Conservation (phyloP, 2,797 vertebrate species). For the Tiaroga cobitis region DNA sequence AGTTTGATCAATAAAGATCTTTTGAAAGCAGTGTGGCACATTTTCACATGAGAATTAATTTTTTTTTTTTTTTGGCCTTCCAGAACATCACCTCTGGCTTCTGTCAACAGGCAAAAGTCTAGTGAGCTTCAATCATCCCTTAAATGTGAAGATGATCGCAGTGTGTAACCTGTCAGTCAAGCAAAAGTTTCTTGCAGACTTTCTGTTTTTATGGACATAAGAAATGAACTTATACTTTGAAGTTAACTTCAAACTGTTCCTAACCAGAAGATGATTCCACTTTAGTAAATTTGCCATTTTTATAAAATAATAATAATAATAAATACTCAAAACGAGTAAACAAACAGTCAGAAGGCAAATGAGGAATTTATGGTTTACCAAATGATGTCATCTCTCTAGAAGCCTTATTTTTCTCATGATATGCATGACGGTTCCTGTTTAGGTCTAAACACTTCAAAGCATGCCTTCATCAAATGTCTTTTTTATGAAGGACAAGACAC, state of each 20-base stretch:
- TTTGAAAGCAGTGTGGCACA: neutral
- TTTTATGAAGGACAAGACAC: conserved; percentile 13
- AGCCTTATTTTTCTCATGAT: neutral
- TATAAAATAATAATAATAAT: neutral
- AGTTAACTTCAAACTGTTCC: neutral
- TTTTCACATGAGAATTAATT: neutral
- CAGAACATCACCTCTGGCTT: neutral
- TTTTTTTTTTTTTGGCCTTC: neutral
- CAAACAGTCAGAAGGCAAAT: neutral
- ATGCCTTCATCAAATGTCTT: neutral
- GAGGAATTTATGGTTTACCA: conserved; percentile 3
- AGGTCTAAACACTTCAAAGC: neutral
- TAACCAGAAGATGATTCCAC: neutral
- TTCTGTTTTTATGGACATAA: neutral
- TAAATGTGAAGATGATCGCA: neutral
- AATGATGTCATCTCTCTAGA: neutral
- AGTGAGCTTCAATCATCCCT: neutral
- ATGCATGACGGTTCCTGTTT: neutral
- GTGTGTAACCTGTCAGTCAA: neutral
- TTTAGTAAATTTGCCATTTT: neutral
- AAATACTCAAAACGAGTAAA: neutral
- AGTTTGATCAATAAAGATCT: conserved; percentile 22
- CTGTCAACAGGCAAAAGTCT: neutral
- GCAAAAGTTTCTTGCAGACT: neutral
- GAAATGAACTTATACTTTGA: neutral